Evolutionary conservation across 2,888 invertebrate genomes (phyloP).

Genomic region (Zaprionus obscuricornis): DNA sequence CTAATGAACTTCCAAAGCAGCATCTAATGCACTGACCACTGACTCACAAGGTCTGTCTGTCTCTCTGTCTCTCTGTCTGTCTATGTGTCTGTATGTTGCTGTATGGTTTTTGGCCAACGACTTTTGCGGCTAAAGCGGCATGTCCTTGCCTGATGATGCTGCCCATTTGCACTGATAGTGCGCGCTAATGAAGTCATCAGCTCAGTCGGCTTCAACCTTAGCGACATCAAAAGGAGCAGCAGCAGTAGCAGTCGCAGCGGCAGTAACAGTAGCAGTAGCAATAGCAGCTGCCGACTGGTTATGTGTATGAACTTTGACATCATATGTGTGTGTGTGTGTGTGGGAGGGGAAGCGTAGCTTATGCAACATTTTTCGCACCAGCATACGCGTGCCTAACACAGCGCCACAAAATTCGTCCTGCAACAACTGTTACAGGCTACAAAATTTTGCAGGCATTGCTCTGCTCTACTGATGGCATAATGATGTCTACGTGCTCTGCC

Average conservation of each 20-base stretch:
- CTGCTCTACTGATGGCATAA: conserved; percentile 63
- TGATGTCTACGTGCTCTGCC: conserved; percentile 74
- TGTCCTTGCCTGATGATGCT: conserved; percentile 48
- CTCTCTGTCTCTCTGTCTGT: too few species aligned
- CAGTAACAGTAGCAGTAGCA: conserved; percentile 1
- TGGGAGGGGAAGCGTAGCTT: too few species aligned
- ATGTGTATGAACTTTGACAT: too few species aligned
- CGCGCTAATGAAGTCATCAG: conserved; percentile 77
- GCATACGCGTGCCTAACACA: conserved; percentile 16
- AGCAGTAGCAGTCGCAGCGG: not conserved
- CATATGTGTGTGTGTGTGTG: too few species aligned
- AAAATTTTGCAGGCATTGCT: conserved; percentile 9
- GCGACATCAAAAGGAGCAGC: conserved; percentile 58
- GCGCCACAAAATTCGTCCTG: conserved; percentile 2
- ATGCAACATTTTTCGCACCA: conserved; percentile 57
- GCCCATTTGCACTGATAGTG: conserved; percentile 68
- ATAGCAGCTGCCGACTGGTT: conserved; percentile 19
- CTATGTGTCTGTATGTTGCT: conserved; percentile 1
- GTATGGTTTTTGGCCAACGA: conserved; percentile 50
- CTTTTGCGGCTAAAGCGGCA: conserved; percentile 58
- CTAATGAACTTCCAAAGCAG: conserved; percentile 70
- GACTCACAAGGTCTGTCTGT: too few species aligned
- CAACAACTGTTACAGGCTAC: conserved; percentile 20
- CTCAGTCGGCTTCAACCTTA: too few species aligned
- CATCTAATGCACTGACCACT: conserved; percentile 67